A percentile compares a stretch with the other conserved stretches of the same genome.
Conservation (phyloP, 2,797 vertebrate genomes). For the Moxostoma hubbsi region DNA sequence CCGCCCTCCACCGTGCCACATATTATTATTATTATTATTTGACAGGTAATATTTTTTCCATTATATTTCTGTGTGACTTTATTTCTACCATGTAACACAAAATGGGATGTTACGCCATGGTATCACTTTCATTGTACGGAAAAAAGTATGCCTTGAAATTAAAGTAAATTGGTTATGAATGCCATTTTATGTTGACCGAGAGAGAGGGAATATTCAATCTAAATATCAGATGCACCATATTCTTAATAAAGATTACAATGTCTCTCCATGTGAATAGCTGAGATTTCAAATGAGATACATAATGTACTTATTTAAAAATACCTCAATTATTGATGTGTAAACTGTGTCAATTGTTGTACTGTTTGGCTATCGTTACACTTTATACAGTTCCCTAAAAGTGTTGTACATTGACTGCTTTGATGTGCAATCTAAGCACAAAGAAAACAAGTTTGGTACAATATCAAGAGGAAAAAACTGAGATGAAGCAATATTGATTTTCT, state of each 20-base stretch:
- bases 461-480: background rate
- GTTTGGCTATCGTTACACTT: constrained; percentile 6
- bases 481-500: constrained; percentile 33
- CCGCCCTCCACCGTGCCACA: too few species aligned
- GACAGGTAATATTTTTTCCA: too few species aligned
- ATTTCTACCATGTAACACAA: too few species aligned
- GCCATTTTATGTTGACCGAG: background rate
- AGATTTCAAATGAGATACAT: background rate
- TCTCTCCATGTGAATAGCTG: background rate
- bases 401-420: constrained; percentile 5
- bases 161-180: background rate
- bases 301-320: background rate
- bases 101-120: too few species aligned
- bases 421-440: constrained; percentile 5
- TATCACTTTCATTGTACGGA: too few species aligned
- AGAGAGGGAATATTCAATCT: background rate
- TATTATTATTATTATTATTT: too few species aligned
- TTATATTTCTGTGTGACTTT: too few species aligned
- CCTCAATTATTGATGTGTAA: background rate
- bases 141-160: too few species aligned
- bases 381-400: background rate
- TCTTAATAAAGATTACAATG: background rate
- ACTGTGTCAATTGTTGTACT: background rate
- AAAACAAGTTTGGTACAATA: background rate
- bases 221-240: background rate